Evolutionary conservation across 1,140 invertebrate species (phyloP).

Genomic region (Aradophagus sp.): DNA sequence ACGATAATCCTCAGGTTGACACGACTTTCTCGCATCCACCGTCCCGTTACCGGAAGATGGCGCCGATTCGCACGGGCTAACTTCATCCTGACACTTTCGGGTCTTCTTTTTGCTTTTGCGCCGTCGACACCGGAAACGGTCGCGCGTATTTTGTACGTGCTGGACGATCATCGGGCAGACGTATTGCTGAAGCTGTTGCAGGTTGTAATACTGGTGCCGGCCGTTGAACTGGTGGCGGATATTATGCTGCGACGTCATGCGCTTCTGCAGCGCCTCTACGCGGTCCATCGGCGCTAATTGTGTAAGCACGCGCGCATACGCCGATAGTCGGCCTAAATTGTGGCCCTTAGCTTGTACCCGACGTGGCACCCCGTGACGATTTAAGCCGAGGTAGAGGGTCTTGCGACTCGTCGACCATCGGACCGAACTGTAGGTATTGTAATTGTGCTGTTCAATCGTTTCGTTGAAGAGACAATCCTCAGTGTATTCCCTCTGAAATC

Average conservation of each 20-base stretch:
- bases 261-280: conserved; percentile 65
- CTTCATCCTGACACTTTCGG: conserved; percentile 61
- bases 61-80: conserved; percentile 46
- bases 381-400: conserved; percentile 85
- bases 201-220: conserved; percentile 54
- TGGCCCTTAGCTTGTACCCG: conserved; percentile 81
- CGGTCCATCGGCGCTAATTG: conserved; percentile 77
- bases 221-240: conserved; percentile 65
- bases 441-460: conserved; percentile 87
- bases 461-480: conserved; percentile 91
- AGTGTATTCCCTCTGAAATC: conserved; percentile 86
- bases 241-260: conserved; percentile 63
- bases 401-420: conserved; percentile 82
- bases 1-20: conserved; percentile 65
- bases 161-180: conserved; percentile 58
- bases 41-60: conserved; percentile 24
- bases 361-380: conserved; percentile 81
- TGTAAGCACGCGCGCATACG: conserved; percentile 82
- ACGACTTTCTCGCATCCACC: conserved; percentile 65
- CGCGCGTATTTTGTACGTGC: conserved; percentile 63
- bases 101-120: conserved; percentile 67
- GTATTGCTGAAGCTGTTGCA: conserved; percentile 54
- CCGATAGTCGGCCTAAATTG: conserved; percentile 82
- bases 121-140: conserved; percentile 65
- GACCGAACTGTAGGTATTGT: conserved; percentile 88